Base-by-base conservation (phyloP, 1,140 invertebrate species). In the Holcopasites calliopsidis region DNA sequence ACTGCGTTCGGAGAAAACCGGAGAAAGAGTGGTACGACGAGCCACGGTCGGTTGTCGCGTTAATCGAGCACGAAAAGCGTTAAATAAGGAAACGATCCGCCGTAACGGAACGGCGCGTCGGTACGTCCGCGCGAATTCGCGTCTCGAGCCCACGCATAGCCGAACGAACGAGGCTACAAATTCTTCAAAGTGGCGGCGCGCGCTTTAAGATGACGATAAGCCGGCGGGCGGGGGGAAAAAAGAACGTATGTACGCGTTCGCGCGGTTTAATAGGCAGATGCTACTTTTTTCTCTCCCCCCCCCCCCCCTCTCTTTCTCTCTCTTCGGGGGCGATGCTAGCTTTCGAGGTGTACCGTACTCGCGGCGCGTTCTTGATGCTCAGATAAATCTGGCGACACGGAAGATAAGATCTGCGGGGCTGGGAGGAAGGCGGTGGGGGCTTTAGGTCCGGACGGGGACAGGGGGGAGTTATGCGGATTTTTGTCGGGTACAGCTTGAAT, bases 371-470 rank as follows among this genome's bases (percentile, higher is more conserved):
- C 80, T 83, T 77, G 81, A 84, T 75, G 82, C 33, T 66, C 55
- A 83, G 82, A 84, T 84, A 84, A 84, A 83, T 84, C 82, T 73
- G 78, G 69, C 74, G 74, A 84, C 82, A 80, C 42, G 52, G 31
- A n/a, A 60, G 82, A 84, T 84, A 83, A 77, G 77, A 84, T 83
- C 82, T 80, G 31, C 1, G 26, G 18, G 54, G 7, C 13, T 23
- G 7, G 50, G 31, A 44, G 40, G 16, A 31, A 38, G 44, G 47
- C 23, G 18, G 23, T 16, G n/a, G 21, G 31, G 42, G 31, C n/a
- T n/a, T n/a, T n/a, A n/a, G n/a, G n/a, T n/a, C n/a, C n/a, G n/a
- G n/a, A n/a, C n/a, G n/a, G n/a, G n/a, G n/a, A n/a, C 2, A 26
- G 33, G 28, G 26, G 52, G 61, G 47, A 84, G 64, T 60, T 84